These are phyloP conservation scores for Diorhabda sublineata DNA, from an alignment of 1,140 invertebrate species.

Conservation along the genomic window DNA sequence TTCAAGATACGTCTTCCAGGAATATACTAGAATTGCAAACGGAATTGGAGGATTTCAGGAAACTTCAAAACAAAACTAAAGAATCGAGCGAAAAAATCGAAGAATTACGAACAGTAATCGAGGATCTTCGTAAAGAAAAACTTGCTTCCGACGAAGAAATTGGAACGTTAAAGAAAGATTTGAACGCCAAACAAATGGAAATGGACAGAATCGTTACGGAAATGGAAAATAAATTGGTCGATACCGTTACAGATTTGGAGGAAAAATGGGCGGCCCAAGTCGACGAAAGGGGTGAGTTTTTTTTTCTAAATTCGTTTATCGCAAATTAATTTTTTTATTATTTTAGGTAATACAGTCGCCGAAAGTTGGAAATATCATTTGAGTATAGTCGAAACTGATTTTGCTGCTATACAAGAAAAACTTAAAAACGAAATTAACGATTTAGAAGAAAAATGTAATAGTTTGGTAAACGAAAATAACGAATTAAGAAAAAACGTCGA, in stretches of 20 bases:
- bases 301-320: not conserved
- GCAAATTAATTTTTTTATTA: not conserved
- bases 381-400: slow-evolving; percentile 56
- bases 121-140: slow-evolving; percentile 7
- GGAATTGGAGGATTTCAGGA: slow-evolving; percentile 13
- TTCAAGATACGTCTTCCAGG: not conserved
- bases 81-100: slow-evolving; percentile 3
- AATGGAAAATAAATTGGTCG: slow-evolving; percentile 19
- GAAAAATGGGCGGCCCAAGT: slow-evolving; percentile 51
- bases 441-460: slow-evolving; percentile 52
- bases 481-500: slow-evolving; percentile 44
- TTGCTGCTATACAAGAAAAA: slow-evolving; percentile 51
- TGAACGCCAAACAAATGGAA: slow-evolving; percentile 20
- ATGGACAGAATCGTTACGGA: slow-evolving; percentile 9
- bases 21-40: slow-evolving; percentile 4
- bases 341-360: slow-evolving; percentile 55
- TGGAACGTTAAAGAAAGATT: slow-evolving; percentile 8
- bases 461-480: slow-evolving; percentile 49
- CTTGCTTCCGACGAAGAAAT: slow-evolving; percentile 1
- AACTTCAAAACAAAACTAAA: slow-evolving; percentile 9
- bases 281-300: slow-evolving; percentile 49
- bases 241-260: slow-evolving; percentile 25
- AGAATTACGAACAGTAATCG: slow-evolving; percentile 3
- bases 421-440: slow-evolving; percentile 47
- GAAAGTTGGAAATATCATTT: slow-evolving; percentile 63